phyloP scores from a whole-genome alignment of 2,888 invertebrate species.

The Mesorhabditis spiculigera region DNA sequence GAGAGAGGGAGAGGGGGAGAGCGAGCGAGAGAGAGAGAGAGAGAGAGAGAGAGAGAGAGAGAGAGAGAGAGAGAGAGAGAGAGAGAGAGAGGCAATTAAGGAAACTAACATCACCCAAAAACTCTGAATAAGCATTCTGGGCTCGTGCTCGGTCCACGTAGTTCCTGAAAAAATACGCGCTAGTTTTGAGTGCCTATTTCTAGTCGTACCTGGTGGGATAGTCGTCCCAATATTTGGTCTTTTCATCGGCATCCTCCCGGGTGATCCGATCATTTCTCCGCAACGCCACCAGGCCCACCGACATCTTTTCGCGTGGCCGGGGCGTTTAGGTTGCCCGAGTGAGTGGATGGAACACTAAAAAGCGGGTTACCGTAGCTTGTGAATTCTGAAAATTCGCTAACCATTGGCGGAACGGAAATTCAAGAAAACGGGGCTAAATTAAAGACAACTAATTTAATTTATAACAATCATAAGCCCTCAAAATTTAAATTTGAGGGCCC shows the following conservation, averaged over 20 bases:
- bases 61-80: too few species aligned
- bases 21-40: too few species aligned
- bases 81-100: too few species aligned
- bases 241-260: slow-evolving; percentile 51
- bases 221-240: slow-evolving; percentile 53
- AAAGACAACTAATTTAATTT: too few species aligned
- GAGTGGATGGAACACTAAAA: neutral
- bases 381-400: neutral
- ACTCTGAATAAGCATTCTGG: slow-evolving; percentile 47
- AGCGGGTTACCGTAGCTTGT: neutral
- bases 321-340: too few species aligned
- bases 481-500: too few species aligned
- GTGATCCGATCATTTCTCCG: slow-evolving; percentile 24
- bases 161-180: slow-evolving; percentile 26
- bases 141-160: slow-evolving; percentile 54
- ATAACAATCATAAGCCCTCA: neutral
- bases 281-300: slow-evolving; percentile 5
- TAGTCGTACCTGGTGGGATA: slow-evolving; percentile 25
- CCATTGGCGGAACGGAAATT: neutral
- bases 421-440: too few species aligned
- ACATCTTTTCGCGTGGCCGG: neutral
- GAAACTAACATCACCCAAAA: slow-evolving; percentile 20
- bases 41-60: too few species aligned
- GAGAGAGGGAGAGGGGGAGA: too few species aligned
- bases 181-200: neutral